Evolutionary conservation across 2,888 invertebrate genomes (phyloP), one percentile per base, ranked within the genome.

Genomic region (Rambutsinella grinnellia): DNA sequence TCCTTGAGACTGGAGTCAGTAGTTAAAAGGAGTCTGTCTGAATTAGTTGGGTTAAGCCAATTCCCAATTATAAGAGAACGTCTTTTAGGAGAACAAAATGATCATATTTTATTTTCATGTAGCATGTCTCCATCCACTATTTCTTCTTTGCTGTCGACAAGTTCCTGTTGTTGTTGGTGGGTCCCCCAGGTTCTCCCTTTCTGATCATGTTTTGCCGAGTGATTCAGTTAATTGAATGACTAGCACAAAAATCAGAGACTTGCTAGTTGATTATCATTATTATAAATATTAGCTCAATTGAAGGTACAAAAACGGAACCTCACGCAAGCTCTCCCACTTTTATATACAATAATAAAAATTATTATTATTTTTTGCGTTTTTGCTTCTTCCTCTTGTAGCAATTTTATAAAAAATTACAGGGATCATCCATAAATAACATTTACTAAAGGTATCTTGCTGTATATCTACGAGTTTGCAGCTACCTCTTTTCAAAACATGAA

Each of bases 81-180:
- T 49, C 15, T 49, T 49, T 5, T 49, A 49, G 19, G 6, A n/a
- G n/a, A n/a, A n/a, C n/a, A n/a, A n/a, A n/a, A n/a, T n/a, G n/a
- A 36, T 36, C 36, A 36, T 36, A 36, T 36, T 36, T 36, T 36
- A 36, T 36, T 36, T n/a, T 36, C 36, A 36, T 36, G 36, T 36
- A 36, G 36, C 36, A 5, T 13, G 36, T 36, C 69, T 26, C 60
- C 58, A 44, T 69, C 24, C 53, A 51, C 27, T 69, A 61, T 69
- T 53, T 69, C 60, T 58, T 68, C 26, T 69, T 21, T 49, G 57
- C 68, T 68, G 68, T 68, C 68, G 69, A 69, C 60, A 69, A 60
- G 53, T 53, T 60, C 51, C 49, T 51, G 57, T 36, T 36, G n/a
- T n/a, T n/a, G 36, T 36, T 36, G 36, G 36, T 36, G 13, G 36